These are phyloP conservation scores for Heliconius charithonia DNA, from an alignment of 2,888 invertebrate genomes.

Conservation along the genomic window DNA sequence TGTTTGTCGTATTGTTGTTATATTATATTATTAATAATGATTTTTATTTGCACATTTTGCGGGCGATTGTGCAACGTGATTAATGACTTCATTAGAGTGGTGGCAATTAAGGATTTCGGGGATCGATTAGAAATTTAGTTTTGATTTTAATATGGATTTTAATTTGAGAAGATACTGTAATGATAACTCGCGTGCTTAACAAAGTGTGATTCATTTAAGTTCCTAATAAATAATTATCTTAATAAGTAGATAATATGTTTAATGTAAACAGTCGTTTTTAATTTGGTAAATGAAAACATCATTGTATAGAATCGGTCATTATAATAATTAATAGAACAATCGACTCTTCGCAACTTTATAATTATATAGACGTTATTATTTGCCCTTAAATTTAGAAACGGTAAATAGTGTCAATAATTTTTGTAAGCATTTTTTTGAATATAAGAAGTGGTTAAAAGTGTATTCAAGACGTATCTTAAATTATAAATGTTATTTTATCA, in stretches of 20 bases:
- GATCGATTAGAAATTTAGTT: slow-evolving; percentile 12
- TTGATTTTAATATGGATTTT: background rate
- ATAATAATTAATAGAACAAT: background rate
- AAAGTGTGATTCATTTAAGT: slow-evolving; percentile 15
- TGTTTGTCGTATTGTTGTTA: slow-evolving; percentile 28
- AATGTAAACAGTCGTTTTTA: slow-evolving; percentile 28
- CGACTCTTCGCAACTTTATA: background rate
- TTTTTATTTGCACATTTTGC: slow-evolving; percentile 59
- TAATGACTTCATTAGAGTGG: slow-evolving; percentile 49
- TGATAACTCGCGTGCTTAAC: slow-evolving; percentile 8
- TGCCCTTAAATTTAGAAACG: too few species aligned
- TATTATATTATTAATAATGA: slow-evolving; percentile 53
- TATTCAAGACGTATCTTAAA: too few species aligned
- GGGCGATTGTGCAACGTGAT: slow-evolving; percentile 60
- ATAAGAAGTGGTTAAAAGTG: too few species aligned
- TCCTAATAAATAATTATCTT: background rate
- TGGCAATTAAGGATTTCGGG: slow-evolving; percentile 21
- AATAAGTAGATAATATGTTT: slow-evolving; percentile 16
- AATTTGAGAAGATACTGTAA: background rate
- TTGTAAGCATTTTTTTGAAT: too few species aligned
- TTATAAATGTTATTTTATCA: too few species aligned
- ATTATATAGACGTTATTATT: background rate
- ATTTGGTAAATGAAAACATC: background rate
- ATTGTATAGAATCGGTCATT: background rate
- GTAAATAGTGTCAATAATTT: too few species aligned